Conservation (phyloP, 2,113 vertebrate species). For the Megaceryle torquata region DNA sequence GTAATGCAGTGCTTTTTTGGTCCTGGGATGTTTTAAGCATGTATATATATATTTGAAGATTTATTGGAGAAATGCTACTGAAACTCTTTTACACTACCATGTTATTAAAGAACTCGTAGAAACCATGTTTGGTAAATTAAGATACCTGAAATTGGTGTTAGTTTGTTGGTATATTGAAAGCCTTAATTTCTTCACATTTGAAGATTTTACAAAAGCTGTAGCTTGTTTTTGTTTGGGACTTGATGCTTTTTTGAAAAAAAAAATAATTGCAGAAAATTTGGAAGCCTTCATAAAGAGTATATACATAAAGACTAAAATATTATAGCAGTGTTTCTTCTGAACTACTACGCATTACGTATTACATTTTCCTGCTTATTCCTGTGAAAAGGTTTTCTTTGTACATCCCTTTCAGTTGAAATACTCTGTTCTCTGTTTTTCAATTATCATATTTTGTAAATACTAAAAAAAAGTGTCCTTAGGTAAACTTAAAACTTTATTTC, state of each 20-base stretch:
- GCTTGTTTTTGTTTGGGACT: not conserved
- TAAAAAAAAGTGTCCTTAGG: not conserved
- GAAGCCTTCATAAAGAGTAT: not conserved
- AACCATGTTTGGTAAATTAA: not conserved
- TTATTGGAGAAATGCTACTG: not conserved
- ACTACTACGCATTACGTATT: not conserved
- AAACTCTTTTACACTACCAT: not conserved
- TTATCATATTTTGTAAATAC: not conserved
- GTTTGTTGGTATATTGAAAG: not conserved
- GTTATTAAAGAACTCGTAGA: not conserved
- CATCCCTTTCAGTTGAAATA: not conserved
- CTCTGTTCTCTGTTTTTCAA: not conserved
- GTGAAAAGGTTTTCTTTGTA: not conserved
- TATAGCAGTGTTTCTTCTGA: not conserved
- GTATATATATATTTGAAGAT: not conserved
- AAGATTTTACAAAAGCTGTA: not conserved
- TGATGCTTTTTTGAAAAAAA: not conserved
- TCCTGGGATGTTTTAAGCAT: not conserved
- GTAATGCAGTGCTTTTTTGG: not conserved
- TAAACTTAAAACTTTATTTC: not conserved
- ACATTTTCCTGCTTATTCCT: not conserved
- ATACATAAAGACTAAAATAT: not conserved
- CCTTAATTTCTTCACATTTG: not conserved
- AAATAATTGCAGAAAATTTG: not conserved
- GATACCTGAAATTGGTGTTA: not conserved